Evolutionary conservation across 53 echinoderm and acorn worm genomes (phyloP).

Genomic region (Paracentrotus lividus): DNA sequence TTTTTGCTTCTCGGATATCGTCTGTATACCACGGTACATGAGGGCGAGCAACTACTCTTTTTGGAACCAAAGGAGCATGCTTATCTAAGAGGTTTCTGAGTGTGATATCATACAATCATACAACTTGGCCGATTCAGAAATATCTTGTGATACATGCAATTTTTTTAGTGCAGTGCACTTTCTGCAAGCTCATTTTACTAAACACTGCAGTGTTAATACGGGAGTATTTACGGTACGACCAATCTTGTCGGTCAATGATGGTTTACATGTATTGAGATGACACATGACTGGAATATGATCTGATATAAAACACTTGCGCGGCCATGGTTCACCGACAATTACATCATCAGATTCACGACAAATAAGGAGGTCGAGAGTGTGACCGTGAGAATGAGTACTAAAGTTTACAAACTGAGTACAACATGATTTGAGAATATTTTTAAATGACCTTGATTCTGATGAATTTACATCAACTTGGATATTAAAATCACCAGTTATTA

Average conservation of each 20-base stretch:
- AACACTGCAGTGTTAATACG: not conserved
- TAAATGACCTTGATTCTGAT: conserved; percentile 31
- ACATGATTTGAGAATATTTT: conserved; percentile 27
- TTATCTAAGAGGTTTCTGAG: too few relatives aligned
- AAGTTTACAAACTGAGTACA: conserved; percentile 30
- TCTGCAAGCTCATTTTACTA: not conserved
- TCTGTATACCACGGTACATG: conserved; percentile 4
- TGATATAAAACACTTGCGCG: not conserved
- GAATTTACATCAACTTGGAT: not conserved
- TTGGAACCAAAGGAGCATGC: not conserved
- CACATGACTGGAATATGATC: conserved; percentile 35
- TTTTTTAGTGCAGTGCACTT: not conserved
- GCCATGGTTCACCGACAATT: conserved; percentile 22
- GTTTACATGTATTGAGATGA: conserved; percentile 39
- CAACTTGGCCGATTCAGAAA: not conserved
- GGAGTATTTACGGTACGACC: not conserved
- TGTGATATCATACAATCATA: not conserved
- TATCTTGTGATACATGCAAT: not conserved
- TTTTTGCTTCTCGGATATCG: not conserved
- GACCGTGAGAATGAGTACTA: conserved; percentile 12
- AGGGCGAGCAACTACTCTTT: not conserved
- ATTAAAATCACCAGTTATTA: conserved; percentile 18
- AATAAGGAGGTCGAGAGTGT: conserved; percentile 16
- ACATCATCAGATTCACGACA: conserved; percentile 11
- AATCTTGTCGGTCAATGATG: not conserved